phyloP scores from a whole-genome alignment of 2,888 invertebrate genomes.

The Leptura quadrifasciata region DNA sequence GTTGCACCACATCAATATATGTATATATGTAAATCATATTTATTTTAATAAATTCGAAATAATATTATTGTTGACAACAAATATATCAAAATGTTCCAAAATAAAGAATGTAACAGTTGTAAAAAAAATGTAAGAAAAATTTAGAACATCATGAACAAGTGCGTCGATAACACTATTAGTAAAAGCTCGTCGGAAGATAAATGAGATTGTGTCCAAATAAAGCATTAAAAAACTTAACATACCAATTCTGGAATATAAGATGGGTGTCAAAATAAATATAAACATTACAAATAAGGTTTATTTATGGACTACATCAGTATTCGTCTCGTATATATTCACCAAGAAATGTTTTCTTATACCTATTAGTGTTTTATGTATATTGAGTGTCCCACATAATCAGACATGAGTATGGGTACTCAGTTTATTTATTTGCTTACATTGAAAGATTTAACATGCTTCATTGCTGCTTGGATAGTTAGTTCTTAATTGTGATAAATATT shows the following conservation, averaged over 20 bases:
- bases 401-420: background rate
- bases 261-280: conserved; percentile 21
- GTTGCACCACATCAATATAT: background rate
- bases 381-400: background rate
- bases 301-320: background rate
- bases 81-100: background rate
- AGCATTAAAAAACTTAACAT: conserved; percentile 9
- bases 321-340: background rate
- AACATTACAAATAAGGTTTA: conserved; percentile 20
- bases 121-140: background rate
- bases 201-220: conserved; percentile 2
- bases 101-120: background rate
- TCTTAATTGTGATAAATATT: too few species aligned
- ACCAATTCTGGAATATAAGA: conserved; percentile 11
- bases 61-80: background rate
- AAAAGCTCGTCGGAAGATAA: background rate
- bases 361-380: background rate
- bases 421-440: background rate
- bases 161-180: background rate
- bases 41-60: background rate
- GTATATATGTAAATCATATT: background rate
- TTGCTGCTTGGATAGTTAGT: too few species aligned
- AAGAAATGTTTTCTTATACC: background rate
- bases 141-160: background rate
- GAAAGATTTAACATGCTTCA: background rate